Base-by-base conservation (phyloP, 2,113 vertebrate genomes). In the Lamprologus speciosus region DNA sequence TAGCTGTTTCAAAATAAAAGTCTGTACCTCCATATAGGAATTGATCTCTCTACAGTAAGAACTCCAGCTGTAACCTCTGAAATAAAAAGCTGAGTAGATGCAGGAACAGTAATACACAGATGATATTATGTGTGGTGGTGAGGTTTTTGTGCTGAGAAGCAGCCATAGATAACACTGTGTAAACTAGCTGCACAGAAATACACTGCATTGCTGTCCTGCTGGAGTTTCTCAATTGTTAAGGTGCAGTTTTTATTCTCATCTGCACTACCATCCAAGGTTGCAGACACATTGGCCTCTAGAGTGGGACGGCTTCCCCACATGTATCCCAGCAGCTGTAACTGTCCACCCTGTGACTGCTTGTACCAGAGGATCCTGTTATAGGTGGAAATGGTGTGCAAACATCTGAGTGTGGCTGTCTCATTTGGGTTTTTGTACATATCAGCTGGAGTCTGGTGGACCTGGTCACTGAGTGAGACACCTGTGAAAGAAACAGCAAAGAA, bases 281-380 rank as follows among this genome's bases (percentile, higher is more conserved):
- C 88, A 9, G 17, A 2, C 11, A 50, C 28, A 42, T 8, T 82
- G 9, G 23, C 2, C 33, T 90, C 88, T 8, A 7, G 53, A 4
- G 57, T 4, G 23, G 4, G 42, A 33, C 3, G 3, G 16, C 2
- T 8, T n/a, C 5, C 3, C 4, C 8, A 1, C 53, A 87, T 28
- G 81, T 82, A 73, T 63, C 93, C 93, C 12, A 94, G 84, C 12
- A 92, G 42, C 31, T 85, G 31, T 5, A 93, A 17, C 23, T 50
- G 33, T 42, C 3, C 28, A 53, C 68, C 33, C 4, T 53, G n/a
- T 35, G 8, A 23, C 45, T 88, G 91, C 23, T 82, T 89, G 85
- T 94, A 95, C 94, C 93, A 93, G 33, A 70, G 60, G 6, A 94
- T 89, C 16, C 1, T 19, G 6, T 91, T 13, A 37, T 91, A 91